Conservation (phyloP, 2,113 vertebrate species). For the Antechinus flavipes region DNA sequence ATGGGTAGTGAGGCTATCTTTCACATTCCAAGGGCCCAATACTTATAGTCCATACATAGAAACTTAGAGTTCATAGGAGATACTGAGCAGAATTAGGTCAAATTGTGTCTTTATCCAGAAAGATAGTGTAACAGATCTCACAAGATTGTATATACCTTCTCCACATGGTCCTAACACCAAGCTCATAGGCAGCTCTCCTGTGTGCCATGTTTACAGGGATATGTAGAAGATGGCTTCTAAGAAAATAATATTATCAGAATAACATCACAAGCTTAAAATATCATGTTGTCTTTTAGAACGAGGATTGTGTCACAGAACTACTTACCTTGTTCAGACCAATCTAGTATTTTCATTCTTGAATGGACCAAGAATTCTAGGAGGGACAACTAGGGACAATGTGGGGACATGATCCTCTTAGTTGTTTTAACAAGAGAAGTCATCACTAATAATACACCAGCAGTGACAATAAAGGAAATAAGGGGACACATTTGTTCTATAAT, state of each 20-base stretch:
- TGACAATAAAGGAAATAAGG: neutral
- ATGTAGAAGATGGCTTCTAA: neutral
- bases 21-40: slow-evolving; percentile 43
- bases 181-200: slow-evolving; percentile 59
- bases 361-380: slow-evolving; percentile 47
- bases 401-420: slow-evolving; percentile 11
- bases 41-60: slow-evolving; percentile 32
- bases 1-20: slow-evolving; percentile 13
- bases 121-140: neutral
- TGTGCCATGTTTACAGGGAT: slow-evolving; percentile 33
- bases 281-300: slow-evolving; percentile 24
- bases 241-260: neutral
- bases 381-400: neutral
- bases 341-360: slow-evolving; percentile 23
- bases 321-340: neutral
- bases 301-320: neutral
- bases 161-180: neutral
- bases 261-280: neutral
- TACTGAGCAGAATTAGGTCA: slow-evolving; percentile 2
- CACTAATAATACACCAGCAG: neutral
- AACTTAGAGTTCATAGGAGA: slow-evolving; percentile 34
- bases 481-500: neutral
- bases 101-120: neutral
- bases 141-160: neutral
- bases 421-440: neutral